A percentile compares a stretch with the other conserved stretches of the same genome.
Conservation (phyloP, 1,140 invertebrate species). For the Listronotus bonariensis region DNA sequence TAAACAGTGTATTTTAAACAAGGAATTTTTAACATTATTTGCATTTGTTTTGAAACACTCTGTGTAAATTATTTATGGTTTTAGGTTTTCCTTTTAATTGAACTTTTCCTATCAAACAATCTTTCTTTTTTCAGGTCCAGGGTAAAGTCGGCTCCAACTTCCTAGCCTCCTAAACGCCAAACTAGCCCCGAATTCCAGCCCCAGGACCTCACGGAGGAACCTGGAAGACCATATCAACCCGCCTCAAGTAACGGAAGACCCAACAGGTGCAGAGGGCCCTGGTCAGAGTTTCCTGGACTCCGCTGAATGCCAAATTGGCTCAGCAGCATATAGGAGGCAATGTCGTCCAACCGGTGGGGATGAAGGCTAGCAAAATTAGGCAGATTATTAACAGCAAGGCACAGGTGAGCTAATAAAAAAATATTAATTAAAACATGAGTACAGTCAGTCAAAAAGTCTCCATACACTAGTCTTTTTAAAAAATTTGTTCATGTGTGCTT, state of each 20-base stretch:
- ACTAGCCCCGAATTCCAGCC: conserved; percentile 64
- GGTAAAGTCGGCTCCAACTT: conserved; percentile 65
- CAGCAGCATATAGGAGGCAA: conserved; percentile 59
- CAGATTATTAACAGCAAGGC: conserved; percentile 69
- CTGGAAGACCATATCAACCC: conserved; percentile 55
- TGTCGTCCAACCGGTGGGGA: conserved; percentile 56
- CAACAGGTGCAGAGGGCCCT: conserved; percentile 50
- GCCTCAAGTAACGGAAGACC: conserved; percentile 43
- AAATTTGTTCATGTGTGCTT: too few species aligned
- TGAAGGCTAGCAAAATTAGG: conserved; percentile 59
- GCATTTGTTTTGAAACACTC: too few species aligned
- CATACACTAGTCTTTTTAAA: too few species aligned
- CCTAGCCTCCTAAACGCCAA: conserved; percentile 76
- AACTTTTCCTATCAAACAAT: too few species aligned
- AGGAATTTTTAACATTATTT: too few species aligned
- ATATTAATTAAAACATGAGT: too few species aligned
- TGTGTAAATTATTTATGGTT: too few species aligned
- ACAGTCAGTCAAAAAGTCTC: too few species aligned
- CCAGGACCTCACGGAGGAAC: conserved; percentile 56
- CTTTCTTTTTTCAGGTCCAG: conserved; percentile 54
- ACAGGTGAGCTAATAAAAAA: conserved; percentile 57
- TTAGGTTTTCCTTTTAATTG: too few species aligned
- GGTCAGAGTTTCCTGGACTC: conserved; percentile 71
- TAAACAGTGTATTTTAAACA: too few species aligned
- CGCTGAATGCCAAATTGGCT: conserved; percentile 74